Percentiles rank a stretch among this genome's conserved stretches.
phyloP scores from a whole-genome alignment of 1,140 invertebrate genomes.

The Ips nitidus region DNA sequence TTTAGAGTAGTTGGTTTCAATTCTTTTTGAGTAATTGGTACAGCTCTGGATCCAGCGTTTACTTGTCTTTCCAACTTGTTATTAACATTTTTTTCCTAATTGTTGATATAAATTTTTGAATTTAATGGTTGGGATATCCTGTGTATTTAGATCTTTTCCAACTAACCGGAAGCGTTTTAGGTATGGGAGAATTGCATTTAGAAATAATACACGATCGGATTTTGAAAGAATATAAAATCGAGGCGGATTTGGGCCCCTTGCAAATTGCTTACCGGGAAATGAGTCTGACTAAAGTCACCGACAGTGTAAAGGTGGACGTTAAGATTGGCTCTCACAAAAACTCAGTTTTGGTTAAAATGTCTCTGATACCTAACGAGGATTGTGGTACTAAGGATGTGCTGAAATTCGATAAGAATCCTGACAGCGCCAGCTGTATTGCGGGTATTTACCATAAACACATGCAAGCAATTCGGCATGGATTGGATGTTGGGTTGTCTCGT shows the following conservation, averaged over 20 bases:
- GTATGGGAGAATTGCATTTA: conserved; percentile 97
- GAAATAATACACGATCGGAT: conserved; percentile 92
- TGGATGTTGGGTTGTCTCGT: conserved; percentile 63
- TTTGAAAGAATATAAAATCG: conserved; percentile 85
- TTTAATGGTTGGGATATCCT: too few relatives aligned
- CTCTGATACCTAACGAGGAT: conserved; percentile 54
- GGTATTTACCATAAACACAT: conserved; percentile 62
- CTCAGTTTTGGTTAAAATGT: conserved; percentile 60
- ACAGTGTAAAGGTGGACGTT: conserved; percentile 63
- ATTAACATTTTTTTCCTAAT: too few relatives aligned
- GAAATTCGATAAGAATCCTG: conserved; percentile 64
- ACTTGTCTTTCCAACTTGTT: too few relatives aligned
- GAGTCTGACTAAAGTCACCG: conserved; percentile 56
- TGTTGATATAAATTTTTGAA: conserved; percentile 13
- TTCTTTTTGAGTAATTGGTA: too few relatives aligned
- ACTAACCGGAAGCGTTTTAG: conserved; percentile 5
- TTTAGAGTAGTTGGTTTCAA: too few relatives aligned
- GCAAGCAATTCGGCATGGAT: conserved; percentile 62
- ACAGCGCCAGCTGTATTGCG: conserved; percentile 65
- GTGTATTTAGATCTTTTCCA: neutral
- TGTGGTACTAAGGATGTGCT: conserved; percentile 48
- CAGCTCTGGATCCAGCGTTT: too few relatives aligned
- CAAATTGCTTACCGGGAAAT: conserved; percentile 93
- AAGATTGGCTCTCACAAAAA: conserved; percentile 65
- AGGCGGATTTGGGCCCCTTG: conserved; percentile 89